A percentile compares a stretch with the other conserved stretches of the same genome.
phyloP scores from a whole-genome alignment of 2,888 invertebrate species.

The Chironomus riparius region DNA sequence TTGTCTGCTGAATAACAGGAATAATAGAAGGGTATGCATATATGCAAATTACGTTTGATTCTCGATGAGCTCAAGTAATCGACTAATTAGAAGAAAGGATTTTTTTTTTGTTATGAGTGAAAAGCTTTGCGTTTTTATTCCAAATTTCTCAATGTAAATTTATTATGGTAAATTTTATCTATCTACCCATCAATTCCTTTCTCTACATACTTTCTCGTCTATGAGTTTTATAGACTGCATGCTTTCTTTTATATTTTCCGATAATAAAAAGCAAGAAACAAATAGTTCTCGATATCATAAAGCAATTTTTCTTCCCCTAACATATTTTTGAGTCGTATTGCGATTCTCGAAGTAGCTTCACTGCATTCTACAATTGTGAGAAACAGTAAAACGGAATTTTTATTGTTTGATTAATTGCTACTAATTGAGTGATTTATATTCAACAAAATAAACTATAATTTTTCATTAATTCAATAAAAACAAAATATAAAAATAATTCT shows the following conservation, averaged over 20 bases:
- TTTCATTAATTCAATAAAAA: no score
- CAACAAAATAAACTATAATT: no score
- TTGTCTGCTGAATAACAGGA: no score
- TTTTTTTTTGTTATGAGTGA: no score
- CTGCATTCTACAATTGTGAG: neutral
- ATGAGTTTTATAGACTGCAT: no score
- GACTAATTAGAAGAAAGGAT: no score
- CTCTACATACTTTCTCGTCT: neutral
- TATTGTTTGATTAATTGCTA: constrained; percentile 14
- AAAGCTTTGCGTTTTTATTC: neutral
- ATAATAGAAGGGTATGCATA: no score
- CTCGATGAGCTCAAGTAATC: no score
- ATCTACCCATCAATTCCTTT: neutral
- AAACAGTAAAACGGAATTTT: neutral
- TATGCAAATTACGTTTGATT: no score
- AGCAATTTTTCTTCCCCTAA: neutral
- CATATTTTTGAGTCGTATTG: neutral
- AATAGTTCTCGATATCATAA: neutral
- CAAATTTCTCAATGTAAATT: neutral
- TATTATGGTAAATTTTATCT: neutral
- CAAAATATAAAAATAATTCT: neutral
- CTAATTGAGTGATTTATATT: constrained; percentile 9
- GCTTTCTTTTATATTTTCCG: neutral
- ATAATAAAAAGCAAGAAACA: neutral
- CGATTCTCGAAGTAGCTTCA: neutral